Evolutionary conservation across 2,797 vertebrate species (phyloP), one percentile per base, ranked within the genome.

Genomic region (Brachyalestes nurse): DNA sequence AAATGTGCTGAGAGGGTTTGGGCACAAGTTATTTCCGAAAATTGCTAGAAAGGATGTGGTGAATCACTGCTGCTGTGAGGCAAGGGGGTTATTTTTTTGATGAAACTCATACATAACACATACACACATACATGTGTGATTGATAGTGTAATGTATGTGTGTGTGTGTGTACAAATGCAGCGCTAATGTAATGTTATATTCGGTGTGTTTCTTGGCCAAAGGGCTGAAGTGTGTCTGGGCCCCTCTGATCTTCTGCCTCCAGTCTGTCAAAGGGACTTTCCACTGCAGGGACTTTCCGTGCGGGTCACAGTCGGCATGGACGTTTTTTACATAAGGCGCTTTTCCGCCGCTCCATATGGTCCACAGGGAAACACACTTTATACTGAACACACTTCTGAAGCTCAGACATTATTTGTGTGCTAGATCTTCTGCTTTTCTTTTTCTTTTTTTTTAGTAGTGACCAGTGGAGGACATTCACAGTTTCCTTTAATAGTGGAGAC

Each of bases 211-310:
- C 74, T 90, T 91, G 88, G 87, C 87, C 81, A 76, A 80, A 58
- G 70, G 81, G 82, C 58, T 51, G 62, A 84, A 80, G 83, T 83
- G 80, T 84, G 65, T 42, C 66, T 57, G 81, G 78, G 67, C 25
- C 78, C 82, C 75, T 76, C 58, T 77, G 58, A 72, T 70, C 51
- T 70, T 23, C 83, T 81, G 84, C 84, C 81, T 88, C 83, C 86
- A 88, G 79, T 85, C 83, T 84, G 84, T 84, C 80, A 80, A 72
- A 81, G 87, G 88, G 85, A 87, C 86, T 88, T 88, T 88, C 88
- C 87, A 76, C 82, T 47, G 47, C 79, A 53, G 87, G 87, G 83
- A 87, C 86, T 85, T 89, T 89, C 88, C 86, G 49, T 77, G 60
- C 51, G 25, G 42, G 76, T 84, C 71, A 12, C 17, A 71, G 60